Percentiles rank a stretch among this genome's conserved stretches.
These are phyloP conservation scores for Zaprionus gabonicus DNA, from an alignment of 1,140 invertebrate species.

Conservation along the genomic window DNA sequence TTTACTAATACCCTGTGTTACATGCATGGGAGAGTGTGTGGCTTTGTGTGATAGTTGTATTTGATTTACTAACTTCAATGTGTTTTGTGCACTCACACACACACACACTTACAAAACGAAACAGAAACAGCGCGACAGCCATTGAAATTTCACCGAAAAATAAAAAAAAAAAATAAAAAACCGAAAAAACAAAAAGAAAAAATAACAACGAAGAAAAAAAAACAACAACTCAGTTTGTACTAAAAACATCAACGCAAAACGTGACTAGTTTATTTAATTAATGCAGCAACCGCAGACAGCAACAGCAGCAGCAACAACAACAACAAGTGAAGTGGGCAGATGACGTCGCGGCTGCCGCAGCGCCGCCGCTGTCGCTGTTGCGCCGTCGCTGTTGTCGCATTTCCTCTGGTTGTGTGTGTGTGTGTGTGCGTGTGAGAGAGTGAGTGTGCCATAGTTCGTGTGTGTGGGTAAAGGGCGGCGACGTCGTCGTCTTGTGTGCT, in stretches of 20 bases:
- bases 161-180: slow-evolving; percentile 16
- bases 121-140: slow-evolving; percentile 34
- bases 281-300: slow-evolving; percentile 43
- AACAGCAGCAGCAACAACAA: slow-evolving; percentile 41
- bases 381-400: slow-evolving; percentile 50
- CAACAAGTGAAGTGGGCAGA: slow-evolving; percentile 58
- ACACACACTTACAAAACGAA: neutral
- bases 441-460: neutral
- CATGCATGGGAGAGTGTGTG: slow-evolving; percentile 3
- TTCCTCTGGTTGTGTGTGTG: slow-evolving; percentile 18
- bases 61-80: slow-evolving; percentile 28
- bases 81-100: slow-evolving; percentile 1
- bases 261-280: slow-evolving; percentile 77
- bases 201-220: slow-evolving; percentile 13
- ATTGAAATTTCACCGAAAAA: slow-evolving; percentile 50
- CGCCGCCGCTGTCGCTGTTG: slow-evolving; percentile 42
- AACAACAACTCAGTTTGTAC: slow-evolving; percentile 43
- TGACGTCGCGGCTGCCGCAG: slow-evolving; percentile 12
- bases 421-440: slow-evolving; percentile 22
- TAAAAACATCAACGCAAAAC: slow-evolving; percentile 56
- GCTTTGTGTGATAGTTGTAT: slow-evolving; percentile 34
- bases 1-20: slow-evolving; percentile 16
- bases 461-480: slow-evolving; percentile 50
- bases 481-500: slow-evolving; percentile 18
- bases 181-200: slow-evolving; percentile 2